These are phyloP conservation scores for Alectura lathami DNA, from an alignment of 2,113 vertebrate genomes.

Conservation along the genomic window DNA sequence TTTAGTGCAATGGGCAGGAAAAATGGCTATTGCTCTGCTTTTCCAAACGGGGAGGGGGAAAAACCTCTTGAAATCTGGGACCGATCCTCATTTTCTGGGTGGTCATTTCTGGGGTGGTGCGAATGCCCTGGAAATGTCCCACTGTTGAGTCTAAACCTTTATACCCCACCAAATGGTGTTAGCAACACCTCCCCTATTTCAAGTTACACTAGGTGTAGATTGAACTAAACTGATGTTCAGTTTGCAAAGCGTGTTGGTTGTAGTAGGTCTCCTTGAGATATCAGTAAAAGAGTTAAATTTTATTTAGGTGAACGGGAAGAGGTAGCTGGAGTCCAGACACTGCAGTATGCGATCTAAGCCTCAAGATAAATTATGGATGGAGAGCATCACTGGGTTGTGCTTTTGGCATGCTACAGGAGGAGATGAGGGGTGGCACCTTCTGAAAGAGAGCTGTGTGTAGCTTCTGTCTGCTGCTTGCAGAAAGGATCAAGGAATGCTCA, in stretches of 20 bases:
- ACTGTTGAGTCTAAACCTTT: not conserved
- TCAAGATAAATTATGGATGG: not conserved
- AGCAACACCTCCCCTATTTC: not conserved
- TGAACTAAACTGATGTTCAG: not conserved
- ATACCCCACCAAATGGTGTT: not conserved
- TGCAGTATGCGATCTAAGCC: not conserved
- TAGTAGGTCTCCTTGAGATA: not conserved
- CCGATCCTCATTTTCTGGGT: fast-evolving
- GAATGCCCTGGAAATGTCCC: not conserved
- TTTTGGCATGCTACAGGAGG: not conserved
- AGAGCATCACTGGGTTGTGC: not conserved
- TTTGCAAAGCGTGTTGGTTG: not conserved
- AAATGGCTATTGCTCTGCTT: not conserved
- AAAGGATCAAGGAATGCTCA: not conserved
- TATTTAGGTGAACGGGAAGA: not conserved
- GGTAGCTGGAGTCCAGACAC: not conserved
- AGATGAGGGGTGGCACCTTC: not conserved
- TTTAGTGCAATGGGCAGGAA: not conserved
- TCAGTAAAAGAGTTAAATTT: not conserved
- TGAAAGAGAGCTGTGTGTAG: not conserved
- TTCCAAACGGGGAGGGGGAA: not conserved
- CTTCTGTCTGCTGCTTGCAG: not conserved
- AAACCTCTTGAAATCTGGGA: not conserved
- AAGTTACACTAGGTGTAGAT: not conserved
- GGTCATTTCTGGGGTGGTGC: not conserved